A percentile compares a stretch with the other conserved stretches of the same genome.
phyloP scores from a whole-genome alignment of 2,113 vertebrate species.

The Python bivittatus region DNA sequence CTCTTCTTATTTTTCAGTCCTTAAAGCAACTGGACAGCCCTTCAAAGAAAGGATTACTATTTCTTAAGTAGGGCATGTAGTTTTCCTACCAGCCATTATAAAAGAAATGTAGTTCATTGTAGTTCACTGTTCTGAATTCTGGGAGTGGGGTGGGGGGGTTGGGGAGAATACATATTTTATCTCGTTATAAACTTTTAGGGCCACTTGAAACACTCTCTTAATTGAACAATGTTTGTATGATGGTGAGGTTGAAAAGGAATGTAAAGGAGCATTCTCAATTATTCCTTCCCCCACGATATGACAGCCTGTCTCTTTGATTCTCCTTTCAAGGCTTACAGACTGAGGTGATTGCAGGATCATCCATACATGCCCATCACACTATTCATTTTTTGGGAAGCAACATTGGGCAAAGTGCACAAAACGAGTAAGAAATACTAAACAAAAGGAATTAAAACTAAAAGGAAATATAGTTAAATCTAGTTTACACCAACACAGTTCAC shows the following conservation, averaged over 20 bases:
- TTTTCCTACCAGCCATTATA: background rate
- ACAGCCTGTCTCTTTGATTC: background rate
- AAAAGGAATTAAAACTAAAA: no score
- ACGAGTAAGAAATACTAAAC: no score
- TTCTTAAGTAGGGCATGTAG: background rate
- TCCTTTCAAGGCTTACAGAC: background rate
- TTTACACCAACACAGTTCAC: no score
- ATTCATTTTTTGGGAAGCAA: no score
- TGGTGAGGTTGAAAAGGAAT: background rate
- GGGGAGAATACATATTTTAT: no score
- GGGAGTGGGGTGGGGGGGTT: no score
- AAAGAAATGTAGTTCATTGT: no score
- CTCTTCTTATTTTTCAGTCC: no score
- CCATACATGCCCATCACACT: no score
- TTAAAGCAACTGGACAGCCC: background rate
- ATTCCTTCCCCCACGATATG: background rate
- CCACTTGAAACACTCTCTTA: background rate
- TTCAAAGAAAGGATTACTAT: background rate
- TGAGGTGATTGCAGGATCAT: background rate
- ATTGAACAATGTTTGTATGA: background rate
- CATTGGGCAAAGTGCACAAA: background rate
- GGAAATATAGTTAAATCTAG: no score
- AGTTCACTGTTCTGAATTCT: no score
- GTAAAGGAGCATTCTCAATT: background rate
- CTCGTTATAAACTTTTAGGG: background rate